Evolutionary conservation across 1,140 invertebrate species (phyloP).

Genomic region (Dufourea novaeangliae): DNA sequence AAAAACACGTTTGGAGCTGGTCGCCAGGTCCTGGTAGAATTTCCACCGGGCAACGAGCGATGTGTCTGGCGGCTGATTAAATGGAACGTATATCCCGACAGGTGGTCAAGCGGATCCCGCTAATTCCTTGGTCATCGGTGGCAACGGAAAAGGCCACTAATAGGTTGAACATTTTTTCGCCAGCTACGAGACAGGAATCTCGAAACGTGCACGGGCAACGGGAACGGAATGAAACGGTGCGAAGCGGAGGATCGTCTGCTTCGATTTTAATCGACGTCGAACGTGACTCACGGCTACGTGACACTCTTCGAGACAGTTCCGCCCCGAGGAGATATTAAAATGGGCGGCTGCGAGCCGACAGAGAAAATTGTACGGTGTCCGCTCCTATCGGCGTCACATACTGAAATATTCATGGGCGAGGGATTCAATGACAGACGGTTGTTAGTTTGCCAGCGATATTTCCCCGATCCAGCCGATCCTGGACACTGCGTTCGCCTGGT

Average conservation of each 20-base stretch:
- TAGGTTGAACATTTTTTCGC: conserved; percentile 23
- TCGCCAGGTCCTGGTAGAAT: neutral
- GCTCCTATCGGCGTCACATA: neutral
- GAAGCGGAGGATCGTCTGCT: neutral
- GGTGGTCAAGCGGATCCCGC: neutral
- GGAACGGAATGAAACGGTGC: neutral
- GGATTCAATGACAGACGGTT: neutral
- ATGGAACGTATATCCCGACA: neutral
- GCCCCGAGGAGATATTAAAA: neutral
- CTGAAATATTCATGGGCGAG: neutral
- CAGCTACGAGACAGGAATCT: neutral
- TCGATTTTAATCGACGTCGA: conserved; percentile 33
- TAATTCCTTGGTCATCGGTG: conserved; percentile 33
- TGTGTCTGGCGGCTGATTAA: conserved; percentile 3
- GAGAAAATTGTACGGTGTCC: neutral
- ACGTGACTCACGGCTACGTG: conserved; percentile 5
- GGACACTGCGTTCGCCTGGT: neutral
- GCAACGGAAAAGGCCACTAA: neutral
- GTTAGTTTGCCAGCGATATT: neutral
- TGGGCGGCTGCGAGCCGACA: neutral
- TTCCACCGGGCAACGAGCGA: neutral
- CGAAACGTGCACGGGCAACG: too few species aligned
- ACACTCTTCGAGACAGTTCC: neutral
- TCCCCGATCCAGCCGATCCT: neutral
- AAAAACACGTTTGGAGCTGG: conserved; percentile 1